These are phyloP conservation scores for Pseudolaguvia tuberculata DNA, from an alignment of 2,113 vertebrate genomes.

Conservation along the genomic window DNA sequence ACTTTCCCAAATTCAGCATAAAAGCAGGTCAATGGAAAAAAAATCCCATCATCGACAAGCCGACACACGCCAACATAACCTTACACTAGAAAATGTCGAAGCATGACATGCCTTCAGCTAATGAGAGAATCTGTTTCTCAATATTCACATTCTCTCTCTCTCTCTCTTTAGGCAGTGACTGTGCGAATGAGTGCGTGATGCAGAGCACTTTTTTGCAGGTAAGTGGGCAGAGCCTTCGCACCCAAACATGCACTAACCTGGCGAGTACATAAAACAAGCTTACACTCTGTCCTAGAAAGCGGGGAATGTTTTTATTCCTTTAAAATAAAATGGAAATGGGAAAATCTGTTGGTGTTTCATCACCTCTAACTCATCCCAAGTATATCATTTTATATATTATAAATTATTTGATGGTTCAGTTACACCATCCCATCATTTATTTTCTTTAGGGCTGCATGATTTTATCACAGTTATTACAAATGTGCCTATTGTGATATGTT, in stretches of 20 bases:
- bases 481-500: too few species aligned
- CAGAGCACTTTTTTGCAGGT: constrained; percentile 64
- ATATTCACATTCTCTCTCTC: constrained; percentile 5
- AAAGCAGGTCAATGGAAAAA: background rate
- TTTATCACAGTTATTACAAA: too few species aligned
- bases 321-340: too few species aligned
- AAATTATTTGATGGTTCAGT: too few species aligned
- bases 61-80: background rate
- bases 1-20: too few species aligned
- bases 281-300: too few species aligned
- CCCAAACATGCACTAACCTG: background rate
- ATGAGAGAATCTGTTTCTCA: constrained; percentile 6
- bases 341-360: too few species aligned
- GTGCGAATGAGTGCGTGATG: constrained; percentile 73
- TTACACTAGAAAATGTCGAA: background rate
- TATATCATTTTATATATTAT: too few species aligned
- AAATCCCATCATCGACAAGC: background rate
- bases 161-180: constrained; percentile 51
- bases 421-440: too few species aligned
- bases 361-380: too few species aligned
- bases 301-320: too few species aligned
- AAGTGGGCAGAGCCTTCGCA: constrained; percentile 17
- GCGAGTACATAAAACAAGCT: background rate
- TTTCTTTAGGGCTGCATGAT: too few species aligned
- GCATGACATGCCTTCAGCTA: constrained; percentile 4